phyloP scores from a whole-genome alignment of 30 jellyfish, hydroid and myxozoan genomes.

The Aurelia coerulea region DNA sequence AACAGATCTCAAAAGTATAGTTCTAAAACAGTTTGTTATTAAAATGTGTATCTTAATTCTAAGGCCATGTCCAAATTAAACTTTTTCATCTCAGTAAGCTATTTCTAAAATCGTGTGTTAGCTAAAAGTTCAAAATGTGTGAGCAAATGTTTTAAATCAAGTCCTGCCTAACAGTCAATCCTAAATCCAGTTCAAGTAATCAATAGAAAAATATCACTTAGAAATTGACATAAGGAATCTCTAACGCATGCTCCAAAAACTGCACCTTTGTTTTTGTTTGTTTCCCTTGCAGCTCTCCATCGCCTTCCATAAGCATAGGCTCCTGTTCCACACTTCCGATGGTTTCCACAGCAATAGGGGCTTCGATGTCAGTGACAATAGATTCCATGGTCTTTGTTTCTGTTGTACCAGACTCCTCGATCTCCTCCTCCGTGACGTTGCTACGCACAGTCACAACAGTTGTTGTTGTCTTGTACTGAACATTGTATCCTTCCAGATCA shows the following conservation, averaged over 20 bases:
- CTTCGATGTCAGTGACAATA: conserved; percentile 17
- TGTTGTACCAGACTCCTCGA: conserved; percentile 22
- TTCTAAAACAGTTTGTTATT: no score
- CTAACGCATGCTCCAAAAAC: conserved; percentile 48
- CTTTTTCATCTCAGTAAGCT: no score
- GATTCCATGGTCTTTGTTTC: conserved; percentile 15
- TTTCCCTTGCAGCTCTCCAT: background rate
- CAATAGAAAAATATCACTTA: background rate
- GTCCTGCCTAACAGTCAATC: no score
- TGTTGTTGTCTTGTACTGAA: conserved; percentile 53
- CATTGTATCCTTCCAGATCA: conserved; percentile 61
- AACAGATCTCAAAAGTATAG: no score
- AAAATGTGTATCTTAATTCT: no score
- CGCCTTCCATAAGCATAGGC: background rate
- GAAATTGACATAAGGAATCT: conserved; percentile 25
- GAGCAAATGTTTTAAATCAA: no score
- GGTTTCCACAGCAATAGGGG: background rate
- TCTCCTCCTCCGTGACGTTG: conserved; percentile 57
- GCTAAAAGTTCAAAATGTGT: no score
- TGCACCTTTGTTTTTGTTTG: conserved; percentile 41
- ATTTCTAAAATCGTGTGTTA: no score
- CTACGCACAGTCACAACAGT: conserved; percentile 74
- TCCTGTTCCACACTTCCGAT: conserved; percentile 12
- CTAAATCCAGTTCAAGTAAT: no score
- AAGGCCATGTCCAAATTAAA: no score